phyloP scores from a whole-genome alignment of 2,888 invertebrate species.

The Tipula unca region DNA sequence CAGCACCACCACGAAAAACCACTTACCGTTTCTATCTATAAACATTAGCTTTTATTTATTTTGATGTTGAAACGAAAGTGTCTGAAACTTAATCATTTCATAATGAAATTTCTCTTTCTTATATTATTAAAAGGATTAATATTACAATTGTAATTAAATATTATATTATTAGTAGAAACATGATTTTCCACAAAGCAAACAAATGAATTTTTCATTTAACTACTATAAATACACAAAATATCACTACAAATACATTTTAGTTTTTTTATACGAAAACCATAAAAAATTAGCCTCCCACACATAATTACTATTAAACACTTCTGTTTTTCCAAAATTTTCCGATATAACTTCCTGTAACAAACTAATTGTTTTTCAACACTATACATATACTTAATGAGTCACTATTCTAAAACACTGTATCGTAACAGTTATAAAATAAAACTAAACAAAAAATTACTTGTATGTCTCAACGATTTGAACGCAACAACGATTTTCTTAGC shows the following conservation, averaged over 20 bases:
- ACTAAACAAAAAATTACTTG: not conserved
- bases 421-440: not conserved
- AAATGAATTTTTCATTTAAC: not conserved
- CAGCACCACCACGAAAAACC: not conserved
- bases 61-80: not conserved
- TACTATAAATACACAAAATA: not conserved
- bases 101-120: not conserved
- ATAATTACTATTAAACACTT: not conserved
- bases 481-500: conserved; percentile 4
- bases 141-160: not conserved
- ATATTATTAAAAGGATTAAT: not conserved
- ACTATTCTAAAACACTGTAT: not conserved
- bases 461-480: not conserved
- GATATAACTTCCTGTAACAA: not conserved
- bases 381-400: not conserved
- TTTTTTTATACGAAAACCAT: not conserved
- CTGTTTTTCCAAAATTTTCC: conserved; percentile 14
- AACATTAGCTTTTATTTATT: conserved; percentile 14
- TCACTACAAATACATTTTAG: not conserved
- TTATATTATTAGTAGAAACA: not conserved
- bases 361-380: conserved; percentile 9
- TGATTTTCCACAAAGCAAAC: not conserved
- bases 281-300: not conserved
- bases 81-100: not conserved
- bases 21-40: conserved; percentile 8